Percentiles rank a stretch among this genome's conserved stretches.
These are phyloP conservation scores for Drosophila antonietae DNA, from an alignment of 2,888 invertebrate species.

Conservation along the genomic window DNA sequence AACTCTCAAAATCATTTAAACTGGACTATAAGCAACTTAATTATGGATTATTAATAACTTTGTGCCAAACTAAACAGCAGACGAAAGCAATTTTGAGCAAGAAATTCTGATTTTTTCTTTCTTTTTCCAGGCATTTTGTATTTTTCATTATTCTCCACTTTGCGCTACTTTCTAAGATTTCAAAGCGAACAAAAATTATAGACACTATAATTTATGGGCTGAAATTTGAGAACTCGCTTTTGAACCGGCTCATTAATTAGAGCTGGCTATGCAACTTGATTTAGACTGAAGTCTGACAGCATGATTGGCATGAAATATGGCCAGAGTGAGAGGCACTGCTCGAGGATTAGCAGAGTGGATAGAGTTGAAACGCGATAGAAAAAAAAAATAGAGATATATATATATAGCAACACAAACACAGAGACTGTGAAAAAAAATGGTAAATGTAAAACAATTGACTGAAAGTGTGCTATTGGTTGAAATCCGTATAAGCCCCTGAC, in stretches of 20 bases:
- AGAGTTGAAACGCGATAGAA: neutral
- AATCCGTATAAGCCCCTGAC: slow-evolving; percentile 61
- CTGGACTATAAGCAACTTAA: neutral
- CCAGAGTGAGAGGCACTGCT: neutral
- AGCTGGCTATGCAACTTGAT: slow-evolving; percentile 31
- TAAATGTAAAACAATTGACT: slow-evolving; percentile 53
- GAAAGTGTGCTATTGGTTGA: slow-evolving; percentile 22
- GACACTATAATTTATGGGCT: slow-evolving; percentile 44
- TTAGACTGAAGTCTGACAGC: slow-evolving; percentile 29
- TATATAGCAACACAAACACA: neutral
- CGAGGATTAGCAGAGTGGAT: neutral
- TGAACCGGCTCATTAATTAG: slow-evolving; percentile 45
- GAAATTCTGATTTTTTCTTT: neutral
- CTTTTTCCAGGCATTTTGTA: neutral
- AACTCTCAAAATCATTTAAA: neutral
- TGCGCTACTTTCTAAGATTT: neutral
- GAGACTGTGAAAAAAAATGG: neutral
- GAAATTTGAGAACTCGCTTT: slow-evolving; percentile 17
- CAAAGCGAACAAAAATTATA: slow-evolving; percentile 20
- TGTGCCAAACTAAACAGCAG: neutral
- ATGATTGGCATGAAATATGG: slow-evolving; percentile 25
- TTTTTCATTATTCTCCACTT: neutral
- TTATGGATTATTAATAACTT: slow-evolving; percentile 1
- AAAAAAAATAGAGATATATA: neutral
- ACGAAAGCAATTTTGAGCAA: neutral